Evolutionary conservation across 2,797 vertebrate species (phyloP).

Genomic region (Chelon auratus): DNA sequence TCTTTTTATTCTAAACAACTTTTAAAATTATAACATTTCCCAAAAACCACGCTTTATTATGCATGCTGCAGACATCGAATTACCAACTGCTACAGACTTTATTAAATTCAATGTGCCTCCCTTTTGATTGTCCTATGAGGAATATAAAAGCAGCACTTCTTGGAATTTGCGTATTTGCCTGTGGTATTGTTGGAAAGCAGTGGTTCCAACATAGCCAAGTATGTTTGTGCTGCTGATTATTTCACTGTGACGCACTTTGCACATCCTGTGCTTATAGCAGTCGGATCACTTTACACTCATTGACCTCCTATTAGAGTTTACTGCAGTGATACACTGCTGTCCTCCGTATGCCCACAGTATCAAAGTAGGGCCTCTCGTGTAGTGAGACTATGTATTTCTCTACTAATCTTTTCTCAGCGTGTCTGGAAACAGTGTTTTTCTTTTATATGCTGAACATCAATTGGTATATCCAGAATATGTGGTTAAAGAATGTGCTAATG

Average conservation of each 20-base stretch:
- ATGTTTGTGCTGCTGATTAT: slow-evolving; percentile 39
- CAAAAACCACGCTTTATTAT: slow-evolving; percentile 9
- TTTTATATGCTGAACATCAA: background rate
- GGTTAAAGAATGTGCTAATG: background rate
- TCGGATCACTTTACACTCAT: slow-evolving; percentile 34
- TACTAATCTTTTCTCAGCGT: background rate
- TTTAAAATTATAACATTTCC: slow-evolving; percentile 21
- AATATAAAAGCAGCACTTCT: slow-evolving; percentile 35
- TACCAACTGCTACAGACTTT: slow-evolving; percentile 50
- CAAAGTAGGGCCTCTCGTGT: slow-evolving; percentile 15
- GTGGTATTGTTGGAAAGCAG: slow-evolving; percentile 22
- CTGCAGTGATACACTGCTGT: background rate
- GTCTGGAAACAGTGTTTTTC: slow-evolving; percentile 17
- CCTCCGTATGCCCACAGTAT: background rate
- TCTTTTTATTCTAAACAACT: background rate
- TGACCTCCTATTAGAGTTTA: slow-evolving; percentile 34
- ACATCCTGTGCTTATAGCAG: slow-evolving; percentile 46
- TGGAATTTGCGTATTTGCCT: slow-evolving; percentile 12
- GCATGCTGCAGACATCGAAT: slow-evolving; percentile 24
- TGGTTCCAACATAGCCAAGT: slow-evolving; percentile 19
- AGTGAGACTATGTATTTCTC: slow-evolving; percentile 1
- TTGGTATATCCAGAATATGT: slow-evolving; percentile 8
- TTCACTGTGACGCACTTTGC: slow-evolving; percentile 46
- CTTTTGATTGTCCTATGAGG: slow-evolving; percentile 38
- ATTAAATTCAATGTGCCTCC: slow-evolving; percentile 6